Conservation (phyloP, 1,140 invertebrate genomes). For the Brachionus asplanchnoidis region DNA sequence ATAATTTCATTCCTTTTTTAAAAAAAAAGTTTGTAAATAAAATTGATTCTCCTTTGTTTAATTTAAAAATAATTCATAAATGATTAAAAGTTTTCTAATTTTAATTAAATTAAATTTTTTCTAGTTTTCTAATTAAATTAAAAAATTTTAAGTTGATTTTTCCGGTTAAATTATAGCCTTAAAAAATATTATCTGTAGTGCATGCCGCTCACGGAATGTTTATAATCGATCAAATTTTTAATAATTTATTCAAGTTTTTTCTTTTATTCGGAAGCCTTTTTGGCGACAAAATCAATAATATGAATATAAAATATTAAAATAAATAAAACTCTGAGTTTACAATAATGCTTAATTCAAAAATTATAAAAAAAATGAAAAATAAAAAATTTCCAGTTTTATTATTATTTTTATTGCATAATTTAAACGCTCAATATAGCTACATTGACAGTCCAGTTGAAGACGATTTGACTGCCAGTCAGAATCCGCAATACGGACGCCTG, state of each 20-base stretch:
- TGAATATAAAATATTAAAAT: background rate
- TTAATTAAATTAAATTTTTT: too few relatives aligned
- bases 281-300: background rate
- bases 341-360: background rate
- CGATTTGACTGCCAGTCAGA: background rate
- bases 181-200: background rate
- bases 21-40: too few relatives aligned
- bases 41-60: too few relatives aligned
- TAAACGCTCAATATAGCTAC: background rate
- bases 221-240: background rate
- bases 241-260: background rate
- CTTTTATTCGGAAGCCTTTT: background rate
- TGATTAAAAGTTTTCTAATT: too few relatives aligned
- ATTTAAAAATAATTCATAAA: too few relatives aligned
- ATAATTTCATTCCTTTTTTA: too few relatives aligned
- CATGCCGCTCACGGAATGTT: background rate
- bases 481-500: conserved; percentile 47
- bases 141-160: too few relatives aligned
- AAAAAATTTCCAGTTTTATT: background rate
- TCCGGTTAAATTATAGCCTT: too few relatives aligned
- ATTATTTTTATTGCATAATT: background rate
- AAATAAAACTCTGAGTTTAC: background rate
- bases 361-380: background rate
- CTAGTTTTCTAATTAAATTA: too few relatives aligned
- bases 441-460: background rate